phyloP scores from a whole-genome alignment of 2,113 vertebrate genomes.

The Symphodus melops region DNA sequence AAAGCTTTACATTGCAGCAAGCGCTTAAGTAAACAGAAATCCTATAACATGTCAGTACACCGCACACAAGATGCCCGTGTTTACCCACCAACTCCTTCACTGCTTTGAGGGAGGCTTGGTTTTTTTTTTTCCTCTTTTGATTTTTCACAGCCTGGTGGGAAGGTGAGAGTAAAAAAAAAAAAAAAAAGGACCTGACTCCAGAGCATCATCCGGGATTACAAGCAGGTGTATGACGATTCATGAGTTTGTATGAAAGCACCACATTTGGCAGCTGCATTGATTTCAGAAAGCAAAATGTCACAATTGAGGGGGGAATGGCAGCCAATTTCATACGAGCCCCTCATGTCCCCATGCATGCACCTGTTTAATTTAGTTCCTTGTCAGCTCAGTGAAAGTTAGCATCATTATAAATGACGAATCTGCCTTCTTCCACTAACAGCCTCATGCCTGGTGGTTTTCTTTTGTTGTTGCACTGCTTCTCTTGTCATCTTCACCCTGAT shows the following conservation, averaged over 20 bases:
- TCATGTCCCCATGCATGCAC: conserved; percentile 18
- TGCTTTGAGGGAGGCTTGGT: not conserved
- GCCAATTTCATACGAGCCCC: not conserved
- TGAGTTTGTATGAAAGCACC: not conserved
- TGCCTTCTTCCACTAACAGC: not conserved
- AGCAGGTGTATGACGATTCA: not conserved
- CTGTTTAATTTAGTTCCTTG: conserved; percentile 13
- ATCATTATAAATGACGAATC: not conserved
- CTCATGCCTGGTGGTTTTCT: not conserved
- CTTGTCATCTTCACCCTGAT: not conserved
- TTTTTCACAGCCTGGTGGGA: not conserved
- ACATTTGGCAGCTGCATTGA: not conserved
- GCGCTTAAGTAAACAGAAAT: not conserved
- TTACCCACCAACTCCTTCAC: not conserved
- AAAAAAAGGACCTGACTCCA: not conserved
- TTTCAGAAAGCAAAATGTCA: conserved; percentile 23
- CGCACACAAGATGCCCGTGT: not conserved
- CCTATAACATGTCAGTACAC: conserved; percentile 12
- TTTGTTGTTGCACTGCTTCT: not conserved
- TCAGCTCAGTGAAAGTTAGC: conserved; percentile 19
- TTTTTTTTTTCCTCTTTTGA: not conserved
- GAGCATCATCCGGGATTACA: conserved; percentile 24
- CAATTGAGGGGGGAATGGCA: not conserved
- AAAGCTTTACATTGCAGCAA: conserved; percentile 5
- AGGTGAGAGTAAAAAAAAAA: not conserved